Percentiles rank a stretch among this genome's conserved stretches.
phyloP scores from a whole-genome alignment of 1,140 invertebrate species.

The Trachymyrmex septentrionalis region DNA sequence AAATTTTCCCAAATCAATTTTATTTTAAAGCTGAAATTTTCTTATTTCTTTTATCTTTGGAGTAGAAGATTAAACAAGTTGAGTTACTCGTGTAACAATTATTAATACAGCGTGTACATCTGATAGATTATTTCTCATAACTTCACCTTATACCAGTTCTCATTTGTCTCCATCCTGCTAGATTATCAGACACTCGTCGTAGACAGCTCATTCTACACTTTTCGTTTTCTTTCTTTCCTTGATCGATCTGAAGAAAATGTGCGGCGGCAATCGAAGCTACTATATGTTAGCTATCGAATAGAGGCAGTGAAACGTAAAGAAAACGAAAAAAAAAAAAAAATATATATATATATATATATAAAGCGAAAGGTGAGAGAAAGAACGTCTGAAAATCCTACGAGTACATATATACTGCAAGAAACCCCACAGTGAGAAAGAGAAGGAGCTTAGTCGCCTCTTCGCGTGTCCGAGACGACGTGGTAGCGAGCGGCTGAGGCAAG shows the following conservation, averaged over 20 bases:
- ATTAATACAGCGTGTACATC: neutral
- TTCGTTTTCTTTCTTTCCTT: constrained; percentile 27
- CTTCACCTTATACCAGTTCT: neutral
- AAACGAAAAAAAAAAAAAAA: constrained; percentile 49
- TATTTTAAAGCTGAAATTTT: neutral
- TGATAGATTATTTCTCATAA: constrained; percentile 25
- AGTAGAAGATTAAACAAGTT: neutral
- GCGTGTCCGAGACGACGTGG: constrained; percentile 53
- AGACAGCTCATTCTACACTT: constrained; percentile 4
- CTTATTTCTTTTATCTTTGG: neutral
- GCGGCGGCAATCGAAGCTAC: constrained; percentile 53
- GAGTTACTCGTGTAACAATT: neutral
- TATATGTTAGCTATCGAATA: constrained; percentile 58
- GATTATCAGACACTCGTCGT: constrained; percentile 18
- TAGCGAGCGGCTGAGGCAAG: constrained; percentile 71
- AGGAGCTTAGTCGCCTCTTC: constrained; percentile 53
- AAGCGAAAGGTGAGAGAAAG: constrained; percentile 59
- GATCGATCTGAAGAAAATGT: constrained; percentile 48
- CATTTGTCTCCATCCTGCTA: neutral
- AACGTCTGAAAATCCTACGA: constrained; percentile 36
- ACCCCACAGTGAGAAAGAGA: constrained; percentile 34
- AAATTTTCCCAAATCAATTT: neutral
- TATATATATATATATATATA: constrained; percentile 3
- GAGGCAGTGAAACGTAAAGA: constrained; percentile 52
- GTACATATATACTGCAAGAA: constrained; percentile 47